Base-by-base conservation (phyloP, 2,113 vertebrate genomes). In the Anarhynchus alexandrinus region DNA sequence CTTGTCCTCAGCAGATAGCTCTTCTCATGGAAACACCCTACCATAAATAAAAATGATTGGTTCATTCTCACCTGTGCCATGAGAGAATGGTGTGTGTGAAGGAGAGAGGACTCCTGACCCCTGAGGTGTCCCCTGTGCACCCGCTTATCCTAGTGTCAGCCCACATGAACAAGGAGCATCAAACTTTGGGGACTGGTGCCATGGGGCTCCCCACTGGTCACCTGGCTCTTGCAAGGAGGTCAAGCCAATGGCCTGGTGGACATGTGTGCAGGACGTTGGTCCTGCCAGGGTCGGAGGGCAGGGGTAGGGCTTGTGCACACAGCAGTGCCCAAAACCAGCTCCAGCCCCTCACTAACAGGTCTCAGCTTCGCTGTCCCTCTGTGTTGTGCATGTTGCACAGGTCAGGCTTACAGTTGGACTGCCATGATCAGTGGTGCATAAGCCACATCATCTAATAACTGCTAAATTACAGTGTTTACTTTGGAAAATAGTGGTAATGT, bases 201-300 rank as follows among this genome's bases (percentile, higher is more conserved):
- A n/a, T 17, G 7, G 17, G 15, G 32, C n/a, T 43, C 27, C 40
- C 4, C 12, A 7, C 8, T 34, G 30, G 43, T 38, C 5, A 1
- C 25, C 14, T 1, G 1, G 47, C 34, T 64, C 22, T 52, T 58
- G 38, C 1, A 4, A 52, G 45, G 52, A 58, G 15, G 22, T 51
- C n/a, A 49, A 30, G 25, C 12, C 43, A 72, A 42, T 0, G 0
- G 42, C 45, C 6, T 67, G 78, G 20, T 38, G 45, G 42, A 40
- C 15, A 14, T 0, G 0, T 30, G 17, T 20, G 30, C 19, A 0
- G 0, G n/a, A 34, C n/a, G 20, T n/a, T 74, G 3, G 2, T 77
- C 69, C 67, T 45, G 15, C n/a, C 5, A 2, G 51, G 15, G 5
- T 14, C 1, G 2, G 20, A 81, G 47, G 27, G 12, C 22, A 71